Evolutionary conservation across 2,797 vertebrate species (phyloP).

Genomic region (Notamacropus eugenii): DNA sequence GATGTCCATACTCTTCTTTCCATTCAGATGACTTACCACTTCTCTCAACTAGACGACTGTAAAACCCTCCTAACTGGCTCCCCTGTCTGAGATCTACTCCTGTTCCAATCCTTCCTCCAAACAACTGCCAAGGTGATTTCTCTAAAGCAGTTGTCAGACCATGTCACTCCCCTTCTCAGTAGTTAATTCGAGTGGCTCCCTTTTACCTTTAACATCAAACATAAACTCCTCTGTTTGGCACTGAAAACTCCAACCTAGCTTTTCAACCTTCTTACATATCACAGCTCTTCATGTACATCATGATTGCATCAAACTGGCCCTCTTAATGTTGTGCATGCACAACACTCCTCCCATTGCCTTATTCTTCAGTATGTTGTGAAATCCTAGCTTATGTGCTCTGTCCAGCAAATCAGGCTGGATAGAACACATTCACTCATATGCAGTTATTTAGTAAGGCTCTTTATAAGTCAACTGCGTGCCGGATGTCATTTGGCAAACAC

Average conservation of each 20-base stretch:
- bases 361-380: not conserved
- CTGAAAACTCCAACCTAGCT: not conserved
- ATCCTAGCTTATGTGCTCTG: not conserved
- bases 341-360: not conserved
- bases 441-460: not conserved
- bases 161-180: not conserved
- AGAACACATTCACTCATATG: not conserved
- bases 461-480: not conserved
- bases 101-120: not conserved
- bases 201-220: not conserved
- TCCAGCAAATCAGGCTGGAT: not conserved
- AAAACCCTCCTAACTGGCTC: not conserved
- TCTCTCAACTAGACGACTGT: not conserved
- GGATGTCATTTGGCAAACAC: not conserved
- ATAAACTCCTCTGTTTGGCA: not conserved
- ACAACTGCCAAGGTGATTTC: not conserved
- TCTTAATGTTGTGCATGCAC: not conserved
- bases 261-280: not conserved
- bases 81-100: not conserved
- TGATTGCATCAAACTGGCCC: not conserved
- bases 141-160: not conserved
- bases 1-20: not conserved
- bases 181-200: not conserved
- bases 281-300: not conserved
- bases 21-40: not conserved